A percentile compares a stretch with the other conserved stretches of the same genome.
Conservation (phyloP, 2,113 vertebrate species). For the Osmerus eperlanus region DNA sequence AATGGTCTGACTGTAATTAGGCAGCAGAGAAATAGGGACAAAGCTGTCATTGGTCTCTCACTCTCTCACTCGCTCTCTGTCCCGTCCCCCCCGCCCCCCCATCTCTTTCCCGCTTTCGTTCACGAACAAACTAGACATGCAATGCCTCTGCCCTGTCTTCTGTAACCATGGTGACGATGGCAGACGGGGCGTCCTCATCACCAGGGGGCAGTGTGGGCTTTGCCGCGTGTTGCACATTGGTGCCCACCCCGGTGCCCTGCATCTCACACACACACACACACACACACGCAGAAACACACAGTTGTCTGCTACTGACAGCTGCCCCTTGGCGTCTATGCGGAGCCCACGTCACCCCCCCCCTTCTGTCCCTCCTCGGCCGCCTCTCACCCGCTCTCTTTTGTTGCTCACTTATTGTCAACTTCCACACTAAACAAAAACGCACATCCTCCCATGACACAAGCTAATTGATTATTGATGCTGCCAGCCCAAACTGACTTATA, state of each 20-base stretch:
- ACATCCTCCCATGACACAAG: constrained; percentile 63
- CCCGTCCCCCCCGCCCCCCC: background rate
- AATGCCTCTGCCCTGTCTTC: constrained; percentile 42
- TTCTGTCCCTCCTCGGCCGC: constrained; percentile 12
- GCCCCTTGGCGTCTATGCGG: constrained; percentile 53
- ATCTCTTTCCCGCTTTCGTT: constrained; percentile 21
- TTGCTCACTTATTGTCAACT: constrained; percentile 72
- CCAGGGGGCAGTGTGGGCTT: constrained; percentile 67
- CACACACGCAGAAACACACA: constrained; percentile 23
- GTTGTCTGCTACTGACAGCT: constrained; percentile 56
- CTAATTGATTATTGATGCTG: constrained; percentile 76
- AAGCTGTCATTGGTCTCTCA: constrained; percentile 36
- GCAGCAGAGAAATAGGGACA: constrained; percentile 26
- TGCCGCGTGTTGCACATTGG: constrained; percentile 7
- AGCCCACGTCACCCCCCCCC: background rate
- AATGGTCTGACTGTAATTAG: constrained; percentile 32
- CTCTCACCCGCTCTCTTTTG: constrained; percentile 56
- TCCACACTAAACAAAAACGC: constrained; percentile 60
- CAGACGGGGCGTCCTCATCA: constrained; percentile 56
- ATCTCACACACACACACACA: constrained; percentile 37
- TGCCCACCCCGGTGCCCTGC: constrained; percentile 14
- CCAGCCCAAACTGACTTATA: constrained; percentile 60
- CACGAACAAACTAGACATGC: constrained; percentile 54
- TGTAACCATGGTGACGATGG: constrained; percentile 70
- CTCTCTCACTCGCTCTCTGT: constrained; percentile 20